Evolutionary conservation across 2,888 invertebrate species (phyloP).

Genomic region (Eutolmus rufibarbis): DNA sequence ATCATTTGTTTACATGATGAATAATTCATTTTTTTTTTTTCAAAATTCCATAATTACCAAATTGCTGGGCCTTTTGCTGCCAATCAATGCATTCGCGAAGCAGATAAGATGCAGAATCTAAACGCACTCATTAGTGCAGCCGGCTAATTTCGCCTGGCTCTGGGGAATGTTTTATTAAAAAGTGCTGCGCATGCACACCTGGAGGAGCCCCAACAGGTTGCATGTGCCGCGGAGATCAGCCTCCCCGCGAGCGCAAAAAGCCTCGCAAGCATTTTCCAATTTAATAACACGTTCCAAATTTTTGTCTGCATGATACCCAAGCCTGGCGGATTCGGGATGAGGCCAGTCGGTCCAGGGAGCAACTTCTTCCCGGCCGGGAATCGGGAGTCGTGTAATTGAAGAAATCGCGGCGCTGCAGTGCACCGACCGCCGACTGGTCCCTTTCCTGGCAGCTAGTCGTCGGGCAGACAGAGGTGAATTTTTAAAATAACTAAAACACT

Average conservation of each 20-base stretch:
- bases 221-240: background rate
- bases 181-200: background rate
- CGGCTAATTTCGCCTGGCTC: background rate
- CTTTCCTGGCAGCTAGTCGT: background rate
- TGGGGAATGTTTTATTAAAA: background rate
- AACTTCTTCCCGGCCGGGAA: background rate
- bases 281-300: constrained; percentile 29
- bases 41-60: background rate
- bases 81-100: background rate
- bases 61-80: background rate
- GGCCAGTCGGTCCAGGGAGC: background rate
- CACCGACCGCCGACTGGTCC: background rate
- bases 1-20: background rate
- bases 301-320: background rate
- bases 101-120: background rate
- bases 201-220: background rate
- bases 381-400: background rate
- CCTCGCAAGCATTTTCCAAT: background rate
- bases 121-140: background rate
- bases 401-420: background rate
- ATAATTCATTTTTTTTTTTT: background rate
- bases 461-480: background rate
- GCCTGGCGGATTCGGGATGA: background rate
- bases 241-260: background rate
- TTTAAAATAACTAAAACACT: constrained; percentile 34